Base-by-base conservation (phyloP, 2,888 invertebrate species). In the Pristionchus entomophagus region DNA sequence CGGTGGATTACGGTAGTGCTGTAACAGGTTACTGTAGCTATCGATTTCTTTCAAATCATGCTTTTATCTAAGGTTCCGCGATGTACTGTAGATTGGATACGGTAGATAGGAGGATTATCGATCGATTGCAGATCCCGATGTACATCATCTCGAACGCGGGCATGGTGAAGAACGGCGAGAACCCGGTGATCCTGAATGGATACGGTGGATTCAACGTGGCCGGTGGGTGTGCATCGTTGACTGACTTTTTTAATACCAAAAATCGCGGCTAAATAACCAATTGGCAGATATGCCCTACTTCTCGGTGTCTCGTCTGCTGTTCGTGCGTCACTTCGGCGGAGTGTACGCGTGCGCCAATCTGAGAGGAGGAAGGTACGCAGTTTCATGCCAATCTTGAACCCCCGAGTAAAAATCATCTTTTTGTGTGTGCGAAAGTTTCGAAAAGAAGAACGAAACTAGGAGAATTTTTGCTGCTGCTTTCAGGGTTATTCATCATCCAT, bases 301-400 rank as follows among this genome's bases (percentile, higher is more conserved):
- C 95, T 96, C 96, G 91, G 96, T 97, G 45, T 96, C 96, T 22
- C 95, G 97, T 85, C 94, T 98, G 51, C 96, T 97, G 89, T 97
- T 97, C 94, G 96, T 98, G 93, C 96, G 97, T 92, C 96, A 97
- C 93, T 96, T 98, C 89, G 95, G 96, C 93, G 98, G 98, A 0
- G 95, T 98, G 84, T 95, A 97, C 88, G 98, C 97, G 26, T 95
- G 97, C 89, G 96, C 99, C 41, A 99, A 99, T 95, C 96, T 99
- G 85, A 95, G 99, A 80, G 99, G 99, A 85, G 99, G 99, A 93
- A 97, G 97, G 97, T 77, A 8, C 38, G n/a, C n/a, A 8, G 59
- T 59, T 14, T 59, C n/a, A n/a, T n/a, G n/a, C n/a, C n/a, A n/a
- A n/a, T n/a, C n/a, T n/a, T n/a, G n/a, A n/a, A n/a, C n/a, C n/a